Conservation (phyloP, 2,797 vertebrate genomes). For the Craterocephalus amniculus region DNA sequence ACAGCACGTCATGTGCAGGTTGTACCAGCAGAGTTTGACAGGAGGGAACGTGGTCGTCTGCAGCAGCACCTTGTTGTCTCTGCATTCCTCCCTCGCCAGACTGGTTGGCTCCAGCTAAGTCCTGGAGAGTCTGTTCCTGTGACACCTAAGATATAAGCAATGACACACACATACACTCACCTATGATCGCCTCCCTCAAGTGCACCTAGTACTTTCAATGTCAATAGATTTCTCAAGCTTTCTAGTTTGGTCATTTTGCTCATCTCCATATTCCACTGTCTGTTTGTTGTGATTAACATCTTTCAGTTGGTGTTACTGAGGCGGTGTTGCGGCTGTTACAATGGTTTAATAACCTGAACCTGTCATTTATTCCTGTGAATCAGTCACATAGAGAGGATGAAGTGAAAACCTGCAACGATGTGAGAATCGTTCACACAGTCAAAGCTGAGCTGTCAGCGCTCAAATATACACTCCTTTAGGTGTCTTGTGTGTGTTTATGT, state of each 20-base stretch:
- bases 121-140: slow-evolving; percentile 68
- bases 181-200: slow-evolving; percentile 56
- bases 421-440: slow-evolving; percentile 41
- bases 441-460: slow-evolving; percentile 33
- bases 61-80: slow-evolving; percentile 50
- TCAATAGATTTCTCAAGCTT: slow-evolving; percentile 60
- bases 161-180: slow-evolving; percentile 57
- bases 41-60: slow-evolving; percentile 25
- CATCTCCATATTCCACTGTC: background rate
- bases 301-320: slow-evolving; percentile 13
- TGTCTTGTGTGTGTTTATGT: slow-evolving; percentile 7
- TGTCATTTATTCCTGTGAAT: slow-evolving; percentile 42
- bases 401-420: slow-evolving; percentile 51
- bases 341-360: slow-evolving; percentile 29
- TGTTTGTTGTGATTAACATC: background rate
- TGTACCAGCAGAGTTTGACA: slow-evolving; percentile 46
- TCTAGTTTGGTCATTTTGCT: background rate
- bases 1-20: slow-evolving; percentile 23
- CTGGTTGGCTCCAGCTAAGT: slow-evolving; percentile 74
- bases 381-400: slow-evolving; percentile 30
- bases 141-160: slow-evolving; percentile 76
- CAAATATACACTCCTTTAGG: slow-evolving; percentile 37
- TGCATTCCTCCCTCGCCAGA: slow-evolving; percentile 69
- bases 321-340: slow-evolving; percentile 20
- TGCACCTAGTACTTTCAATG: slow-evolving; percentile 61